Percentiles rank a stretch among this genome's conserved stretches.
phyloP scores from a whole-genome alignment of 2,888 invertebrate species.

The Heteromyza rotundicornis region DNA sequence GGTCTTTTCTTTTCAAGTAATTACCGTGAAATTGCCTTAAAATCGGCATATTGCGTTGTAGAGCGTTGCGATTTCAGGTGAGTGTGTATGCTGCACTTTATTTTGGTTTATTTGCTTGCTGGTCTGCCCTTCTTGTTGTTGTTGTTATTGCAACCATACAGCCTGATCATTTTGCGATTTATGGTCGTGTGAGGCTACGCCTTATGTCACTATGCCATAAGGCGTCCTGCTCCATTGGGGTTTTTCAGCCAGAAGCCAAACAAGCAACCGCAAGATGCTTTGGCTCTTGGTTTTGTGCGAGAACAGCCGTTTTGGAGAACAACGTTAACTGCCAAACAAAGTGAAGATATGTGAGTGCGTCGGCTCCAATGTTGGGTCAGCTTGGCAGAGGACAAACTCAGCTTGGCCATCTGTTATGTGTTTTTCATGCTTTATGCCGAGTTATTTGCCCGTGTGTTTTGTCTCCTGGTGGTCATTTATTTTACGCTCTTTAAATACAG shows the following conservation, averaged over 20 bases:
- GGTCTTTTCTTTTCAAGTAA: constrained; percentile 15
- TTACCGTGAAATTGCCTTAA: not conserved
- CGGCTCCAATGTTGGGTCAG: no score
- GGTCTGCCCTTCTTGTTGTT: not conserved
- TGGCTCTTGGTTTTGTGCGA: not conserved
- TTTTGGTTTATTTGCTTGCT: no score
- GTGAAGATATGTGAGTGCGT: not conserved
- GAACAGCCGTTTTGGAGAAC: no score
- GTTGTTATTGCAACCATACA: no score
- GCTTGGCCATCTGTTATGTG: no score
- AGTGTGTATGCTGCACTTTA: no score
- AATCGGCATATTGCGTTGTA: not conserved
- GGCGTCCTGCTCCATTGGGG: not conserved
- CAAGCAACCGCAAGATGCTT: not conserved
- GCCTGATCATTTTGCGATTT: not conserved
- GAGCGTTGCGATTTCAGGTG: no score
- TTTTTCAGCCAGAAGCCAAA: not conserved
- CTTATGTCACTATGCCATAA: not conserved
- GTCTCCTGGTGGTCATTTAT: no score
- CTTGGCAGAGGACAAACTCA: no score
- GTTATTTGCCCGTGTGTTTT: no score
- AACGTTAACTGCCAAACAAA: not conserved
- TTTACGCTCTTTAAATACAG: no score
- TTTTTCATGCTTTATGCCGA: no score
- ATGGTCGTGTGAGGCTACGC: not conserved